Conservation (phyloP, 2,888 invertebrate genomes). For the Cybosia mesomella region DNA sequence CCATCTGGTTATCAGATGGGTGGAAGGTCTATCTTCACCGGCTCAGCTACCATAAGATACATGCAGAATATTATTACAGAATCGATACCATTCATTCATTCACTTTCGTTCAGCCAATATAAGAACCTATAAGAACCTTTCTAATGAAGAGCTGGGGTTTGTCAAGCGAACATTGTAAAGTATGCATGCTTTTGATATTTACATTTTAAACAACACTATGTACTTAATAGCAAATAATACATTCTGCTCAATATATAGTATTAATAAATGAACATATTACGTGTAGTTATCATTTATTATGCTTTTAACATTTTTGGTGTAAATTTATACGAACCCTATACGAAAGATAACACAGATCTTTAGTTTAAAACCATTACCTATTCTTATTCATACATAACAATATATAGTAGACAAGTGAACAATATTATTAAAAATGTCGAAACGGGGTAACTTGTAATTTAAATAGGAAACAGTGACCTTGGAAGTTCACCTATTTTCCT, state of each 20-base stretch:
- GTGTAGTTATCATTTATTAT: constrained; percentile 35
- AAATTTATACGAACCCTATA: constrained; percentile 33
- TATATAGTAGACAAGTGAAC: neutral
- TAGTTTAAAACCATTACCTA: constrained; percentile 13
- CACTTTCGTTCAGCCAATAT: too few species aligned
- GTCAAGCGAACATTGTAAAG: constrained; percentile 8
- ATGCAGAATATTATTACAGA: too few species aligned
- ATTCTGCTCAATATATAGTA: constrained; percentile 16
- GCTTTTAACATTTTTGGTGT: constrained; percentile 34
- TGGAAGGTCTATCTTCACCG: too few species aligned
- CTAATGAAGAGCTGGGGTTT: neutral
- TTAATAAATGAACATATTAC: constrained; percentile 14
- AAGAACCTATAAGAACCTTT: too few species aligned
- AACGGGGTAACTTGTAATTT: neutral
- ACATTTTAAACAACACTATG: constrained; percentile 1
- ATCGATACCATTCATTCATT: too few species aligned
- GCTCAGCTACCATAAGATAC: too few species aligned
- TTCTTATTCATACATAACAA: constrained; percentile 6
- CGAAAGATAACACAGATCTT: constrained; percentile 24
- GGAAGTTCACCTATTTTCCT: neutral
- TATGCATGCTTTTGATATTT: neutral
- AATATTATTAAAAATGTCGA: neutral
- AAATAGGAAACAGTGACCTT: neutral
- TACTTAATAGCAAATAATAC: constrained; percentile 17
- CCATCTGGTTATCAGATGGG: too few species aligned